Evolutionary conservation across 2,888 invertebrate genomes (phyloP).

Genomic region (Amphipyra tragopoginis): DNA sequence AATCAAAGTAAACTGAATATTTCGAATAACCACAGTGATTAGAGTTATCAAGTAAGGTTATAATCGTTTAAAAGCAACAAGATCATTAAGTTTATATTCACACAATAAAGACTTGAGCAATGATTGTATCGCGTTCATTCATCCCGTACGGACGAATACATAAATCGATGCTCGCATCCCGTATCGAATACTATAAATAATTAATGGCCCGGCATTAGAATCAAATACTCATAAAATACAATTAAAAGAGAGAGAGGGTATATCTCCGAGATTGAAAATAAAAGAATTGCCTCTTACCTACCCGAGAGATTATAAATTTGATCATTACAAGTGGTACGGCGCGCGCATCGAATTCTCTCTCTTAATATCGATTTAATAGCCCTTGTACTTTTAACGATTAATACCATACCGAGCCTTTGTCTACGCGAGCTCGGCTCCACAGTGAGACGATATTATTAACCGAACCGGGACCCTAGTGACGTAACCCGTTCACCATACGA

Average conservation of each 20-base stretch:
- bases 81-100: slow-evolving; percentile 67
- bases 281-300: slow-evolving; percentile 86
- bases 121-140: slow-evolving; percentile 75
- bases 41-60: slow-evolving; percentile 47
- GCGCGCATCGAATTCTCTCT: slow-evolving; percentile 83
- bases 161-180: slow-evolving; percentile 86
- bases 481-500: slow-evolving; percentile 47
- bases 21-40: slow-evolving; percentile 40
- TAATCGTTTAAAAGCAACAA: slow-evolving; percentile 60
- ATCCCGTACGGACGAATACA: slow-evolving; percentile 79
- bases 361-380: slow-evolving; percentile 86
- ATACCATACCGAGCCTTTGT: slow-evolving; percentile 78
- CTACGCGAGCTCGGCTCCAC: slow-evolving; percentile 63
- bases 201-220: slow-evolving; percentile 89
- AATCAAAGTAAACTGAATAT: slow-evolving; percentile 46
- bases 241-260: slow-evolving; percentile 88
- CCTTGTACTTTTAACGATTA: slow-evolving; percentile 80
- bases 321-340: slow-evolving; percentile 87
- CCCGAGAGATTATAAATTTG: slow-evolving; percentile 88
- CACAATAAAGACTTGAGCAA: slow-evolving; percentile 72
- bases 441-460: slow-evolving; percentile 70
- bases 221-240: slow-evolving; percentile 90
- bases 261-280: slow-evolving; percentile 85
- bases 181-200: slow-evolving; percentile 89
- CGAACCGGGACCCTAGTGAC: slow-evolving; percentile 48